phyloP scores from a whole-genome alignment of 2,888 invertebrate species.

The Hypomecis punctinalis region DNA sequence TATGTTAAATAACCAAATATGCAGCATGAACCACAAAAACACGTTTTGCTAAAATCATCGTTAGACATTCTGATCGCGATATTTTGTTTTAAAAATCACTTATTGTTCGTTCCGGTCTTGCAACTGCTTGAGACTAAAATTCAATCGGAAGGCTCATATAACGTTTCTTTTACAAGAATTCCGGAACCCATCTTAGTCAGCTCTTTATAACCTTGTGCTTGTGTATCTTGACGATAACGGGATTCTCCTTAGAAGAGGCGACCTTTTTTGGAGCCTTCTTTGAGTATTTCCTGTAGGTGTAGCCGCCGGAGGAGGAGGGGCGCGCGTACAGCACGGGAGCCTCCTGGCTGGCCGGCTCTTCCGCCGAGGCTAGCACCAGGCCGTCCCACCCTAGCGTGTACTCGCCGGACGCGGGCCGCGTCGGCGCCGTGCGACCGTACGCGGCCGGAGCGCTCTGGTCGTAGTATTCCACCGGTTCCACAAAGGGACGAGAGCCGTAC shows the following conservation, averaged over 20 bases:
- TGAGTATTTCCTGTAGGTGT: slow-evolving; percentile 56
- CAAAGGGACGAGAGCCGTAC: slow-evolving; percentile 29
- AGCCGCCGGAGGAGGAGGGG: slow-evolving; percentile 67
- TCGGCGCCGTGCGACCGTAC: slow-evolving; percentile 19
- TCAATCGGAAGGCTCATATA: background rate
- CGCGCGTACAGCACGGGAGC: slow-evolving; percentile 68
- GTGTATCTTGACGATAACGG: slow-evolving; percentile 69
- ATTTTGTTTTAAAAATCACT: background rate
- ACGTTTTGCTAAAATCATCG: background rate
- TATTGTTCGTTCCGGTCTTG: slow-evolving; percentile 2
- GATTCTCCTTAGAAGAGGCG: slow-evolving; percentile 47
- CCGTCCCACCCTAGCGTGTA: slow-evolving; percentile 24
- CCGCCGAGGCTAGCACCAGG: slow-evolving; percentile 25
- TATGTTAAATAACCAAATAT: too few relatives aligned
- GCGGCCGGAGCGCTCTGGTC: slow-evolving; percentile 20
- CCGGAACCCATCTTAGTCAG: slow-evolving; percentile 37
- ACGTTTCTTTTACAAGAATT: slow-evolving; percentile 15
- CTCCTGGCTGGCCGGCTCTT: slow-evolving; percentile 41
- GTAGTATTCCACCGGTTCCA: slow-evolving; percentile 44
- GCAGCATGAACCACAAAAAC: too few relatives aligned
- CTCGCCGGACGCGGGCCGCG: slow-evolving; percentile 10
- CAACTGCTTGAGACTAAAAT: background rate
- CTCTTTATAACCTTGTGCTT: slow-evolving; percentile 64
- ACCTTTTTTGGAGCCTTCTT: slow-evolving; percentile 37
- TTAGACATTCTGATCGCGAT: background rate